A percentile compares a stretch with the other conserved stretches of the same genome.
These are phyloP conservation scores for Puma concolor DNA, from an alignment of 2,113 vertebrate genomes.

Conservation along the genomic window DNA sequence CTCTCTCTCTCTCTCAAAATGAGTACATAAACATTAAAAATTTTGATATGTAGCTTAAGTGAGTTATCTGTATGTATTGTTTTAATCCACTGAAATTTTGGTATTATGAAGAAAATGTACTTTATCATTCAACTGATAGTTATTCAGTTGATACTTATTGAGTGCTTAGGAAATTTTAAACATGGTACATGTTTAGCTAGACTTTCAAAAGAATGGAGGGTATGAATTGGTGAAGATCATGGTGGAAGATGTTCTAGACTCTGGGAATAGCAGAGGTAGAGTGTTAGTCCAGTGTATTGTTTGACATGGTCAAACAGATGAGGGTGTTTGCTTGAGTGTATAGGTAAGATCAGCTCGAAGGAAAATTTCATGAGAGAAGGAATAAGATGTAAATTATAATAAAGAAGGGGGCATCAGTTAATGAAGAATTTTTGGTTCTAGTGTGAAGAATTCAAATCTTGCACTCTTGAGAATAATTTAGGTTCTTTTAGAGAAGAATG, in stretches of 20 bases:
- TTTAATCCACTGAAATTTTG: not conserved
- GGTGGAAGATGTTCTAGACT: not conserved
- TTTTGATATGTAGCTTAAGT: not conserved
- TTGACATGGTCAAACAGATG: rapidly evolving
- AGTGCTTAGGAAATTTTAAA: not conserved
- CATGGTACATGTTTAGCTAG: not conserved
- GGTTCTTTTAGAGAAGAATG: not conserved
- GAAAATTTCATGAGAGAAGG: not conserved
- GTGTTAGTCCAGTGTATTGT: no score
- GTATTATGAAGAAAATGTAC: not conserved
- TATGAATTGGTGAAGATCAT: not conserved
- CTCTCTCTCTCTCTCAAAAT: no score
- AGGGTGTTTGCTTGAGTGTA: not conserved
- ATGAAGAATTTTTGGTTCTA: not conserved
- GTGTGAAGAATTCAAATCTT: not conserved
- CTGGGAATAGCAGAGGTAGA: not conserved
- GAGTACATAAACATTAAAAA: not conserved
- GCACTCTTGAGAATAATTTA: not conserved
- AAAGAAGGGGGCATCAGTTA: not conserved
- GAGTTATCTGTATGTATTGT: not conserved
- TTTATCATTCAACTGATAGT: not conserved
- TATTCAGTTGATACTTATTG: not conserved
- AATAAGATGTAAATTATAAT: not conserved
- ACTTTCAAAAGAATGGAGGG: not conserved
- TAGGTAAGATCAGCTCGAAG: not conserved